Percentiles rank a stretch among this genome's conserved stretches.
Conservation (phyloP, 1,140 invertebrate species). For the Monochamus saltuarius region DNA sequence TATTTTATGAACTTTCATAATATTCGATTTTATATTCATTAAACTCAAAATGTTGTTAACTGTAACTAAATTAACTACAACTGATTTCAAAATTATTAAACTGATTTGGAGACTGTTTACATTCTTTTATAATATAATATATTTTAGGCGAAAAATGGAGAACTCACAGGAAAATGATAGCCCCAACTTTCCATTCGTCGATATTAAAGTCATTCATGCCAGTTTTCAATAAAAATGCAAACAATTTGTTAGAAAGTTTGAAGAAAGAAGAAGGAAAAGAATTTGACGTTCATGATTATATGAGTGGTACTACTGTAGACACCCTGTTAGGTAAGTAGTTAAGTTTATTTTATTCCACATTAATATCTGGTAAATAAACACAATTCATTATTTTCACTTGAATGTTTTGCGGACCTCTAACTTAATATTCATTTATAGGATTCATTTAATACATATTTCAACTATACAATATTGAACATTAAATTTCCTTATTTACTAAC, state of each 20-base stretch:
- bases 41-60: too few relatives aligned
- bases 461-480: too few relatives aligned
- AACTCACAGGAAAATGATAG: constrained; percentile 81
- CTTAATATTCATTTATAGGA: background rate
- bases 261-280: constrained; percentile 62
- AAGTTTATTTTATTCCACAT: background rate
- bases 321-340: constrained; percentile 31
- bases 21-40: too few relatives aligned
- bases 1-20: too few relatives aligned
- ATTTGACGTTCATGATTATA: constrained; percentile 81
- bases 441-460: background rate
- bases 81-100: too few relatives aligned
- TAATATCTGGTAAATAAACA: background rate
- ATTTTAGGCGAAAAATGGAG: constrained; percentile 82
- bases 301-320: constrained; percentile 83
- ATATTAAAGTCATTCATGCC: constrained; percentile 87
- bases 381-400: background rate
- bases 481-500: background rate
- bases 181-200: constrained; percentile 90
- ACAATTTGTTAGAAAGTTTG: constrained; percentile 68
- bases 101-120: too few relatives aligned
- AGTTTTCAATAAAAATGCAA: constrained; percentile 83
- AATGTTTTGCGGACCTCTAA: too few relatives aligned
- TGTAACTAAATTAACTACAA: too few relatives aligned
- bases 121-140: too few relatives aligned